Conservation (phyloP, 2,888 invertebrate genomes). For the Schizaphis graminum region DNA sequence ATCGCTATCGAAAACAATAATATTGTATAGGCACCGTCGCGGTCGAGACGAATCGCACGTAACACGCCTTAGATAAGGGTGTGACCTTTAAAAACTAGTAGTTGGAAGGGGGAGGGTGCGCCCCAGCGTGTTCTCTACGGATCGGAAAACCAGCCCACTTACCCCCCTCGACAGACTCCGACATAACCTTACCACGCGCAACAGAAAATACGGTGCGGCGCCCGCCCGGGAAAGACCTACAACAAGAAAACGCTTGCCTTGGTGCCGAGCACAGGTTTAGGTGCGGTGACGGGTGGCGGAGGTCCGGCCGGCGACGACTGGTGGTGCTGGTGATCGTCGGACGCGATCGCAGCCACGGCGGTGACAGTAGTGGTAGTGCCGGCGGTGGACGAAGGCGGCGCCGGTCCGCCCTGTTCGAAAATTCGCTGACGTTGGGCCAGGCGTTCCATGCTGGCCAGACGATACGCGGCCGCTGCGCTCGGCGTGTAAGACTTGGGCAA, state of each 20-base stretch:
- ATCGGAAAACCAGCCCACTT: neutral
- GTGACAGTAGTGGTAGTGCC: conserved; percentile 70
- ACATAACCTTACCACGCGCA: neutral
- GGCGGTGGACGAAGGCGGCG: conserved; percentile 70
- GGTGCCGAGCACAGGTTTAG: conserved; percentile 66
- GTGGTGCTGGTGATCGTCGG: neutral
- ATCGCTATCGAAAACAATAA: neutral
- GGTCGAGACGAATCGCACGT: neutral
- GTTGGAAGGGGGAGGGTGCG: neutral
- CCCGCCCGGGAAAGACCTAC: neutral
- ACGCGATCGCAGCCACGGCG: neutral
- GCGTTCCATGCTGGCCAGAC: conserved; percentile 84
- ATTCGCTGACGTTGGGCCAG: conserved; percentile 86
- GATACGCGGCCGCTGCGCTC: conserved; percentile 81
- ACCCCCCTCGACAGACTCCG: neutral
- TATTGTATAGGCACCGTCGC: neutral
- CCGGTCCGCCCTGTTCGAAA: conserved; percentile 75
- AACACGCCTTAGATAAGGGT: neutral
- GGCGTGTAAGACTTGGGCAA: conserved; percentile 85
- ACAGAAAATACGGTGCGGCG: neutral
- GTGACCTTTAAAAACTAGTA: neutral
- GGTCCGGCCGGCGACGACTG: conserved; percentile 21
- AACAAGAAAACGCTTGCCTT: conserved; percentile 60
- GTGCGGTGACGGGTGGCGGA: conserved; percentile 65
- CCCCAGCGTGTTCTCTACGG: neutral